Evolutionary conservation across 92 coral and sea anemone species (phyloP).

Genomic region (Parazoanthus swiftii): DNA sequence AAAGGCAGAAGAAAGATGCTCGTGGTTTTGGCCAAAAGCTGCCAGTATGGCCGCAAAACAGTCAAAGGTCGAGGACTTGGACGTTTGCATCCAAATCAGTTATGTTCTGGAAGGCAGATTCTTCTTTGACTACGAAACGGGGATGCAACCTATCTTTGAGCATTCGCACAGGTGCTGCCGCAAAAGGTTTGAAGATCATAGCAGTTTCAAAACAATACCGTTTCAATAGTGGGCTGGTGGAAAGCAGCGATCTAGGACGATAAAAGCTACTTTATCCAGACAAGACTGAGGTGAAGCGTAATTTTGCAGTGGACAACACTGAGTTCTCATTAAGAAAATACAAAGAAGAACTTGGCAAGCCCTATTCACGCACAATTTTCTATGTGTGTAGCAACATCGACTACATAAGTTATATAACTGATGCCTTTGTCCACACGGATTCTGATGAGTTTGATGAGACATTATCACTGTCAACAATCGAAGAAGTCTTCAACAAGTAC

Average conservation of each 20-base stretch:
- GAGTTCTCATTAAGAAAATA: slow-evolving; percentile 37
- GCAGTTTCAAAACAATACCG: slow-evolving; percentile 36
- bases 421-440: background rate
- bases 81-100: too few relatives aligned
- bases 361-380: slow-evolving; percentile 39
- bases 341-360: slow-evolving; percentile 57
- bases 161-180: slow-evolving; percentile 34
- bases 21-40: too few relatives aligned
- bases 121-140: too few relatives aligned
- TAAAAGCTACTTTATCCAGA: slow-evolving; percentile 53
- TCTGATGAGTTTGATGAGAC: too few relatives aligned
- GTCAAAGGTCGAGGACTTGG: too few relatives aligned
- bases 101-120: too few relatives aligned
- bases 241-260: slow-evolving; percentile 29
- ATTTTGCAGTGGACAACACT: slow-evolving; percentile 4
- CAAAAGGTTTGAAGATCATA: background rate
- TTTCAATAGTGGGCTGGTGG: slow-evolving; percentile 10
- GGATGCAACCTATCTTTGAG: slow-evolving; percentile 23
- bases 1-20: too few relatives aligned
- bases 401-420: slow-evolving; percentile 45
- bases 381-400: slow-evolving; percentile 40
- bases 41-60: too few relatives aligned
- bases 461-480: too few relatives aligned
- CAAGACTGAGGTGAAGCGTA: slow-evolving; percentile 43
- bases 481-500: too few relatives aligned